Percentiles rank a stretch among this genome's conserved stretches.
These are phyloP conservation scores for Drosophila pseudoobscura DNA, from an alignment of 1,140 invertebrate genomes.

Conservation along the genomic window DNA sequence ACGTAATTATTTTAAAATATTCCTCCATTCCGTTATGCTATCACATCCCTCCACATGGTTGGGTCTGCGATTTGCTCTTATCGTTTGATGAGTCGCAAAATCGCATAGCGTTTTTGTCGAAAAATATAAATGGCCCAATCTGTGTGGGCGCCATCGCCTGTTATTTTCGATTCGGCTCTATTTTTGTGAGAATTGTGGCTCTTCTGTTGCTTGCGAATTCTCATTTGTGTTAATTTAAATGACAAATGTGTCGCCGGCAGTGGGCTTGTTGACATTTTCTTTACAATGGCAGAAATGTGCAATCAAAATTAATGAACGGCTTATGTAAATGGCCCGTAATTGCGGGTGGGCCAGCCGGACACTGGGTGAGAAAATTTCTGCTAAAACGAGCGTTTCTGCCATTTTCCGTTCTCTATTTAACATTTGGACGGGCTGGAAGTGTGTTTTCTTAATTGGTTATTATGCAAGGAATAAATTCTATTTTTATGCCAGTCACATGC, in stretches of 20 bases:
- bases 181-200: slow-evolving; percentile 3
- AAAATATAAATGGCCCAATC: slow-evolving; percentile 50
- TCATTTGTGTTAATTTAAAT: slow-evolving; percentile 56
- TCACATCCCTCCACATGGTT: slow-evolving; percentile 30
- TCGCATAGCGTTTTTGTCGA: slow-evolving; percentile 11
- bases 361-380: slow-evolving; percentile 41
- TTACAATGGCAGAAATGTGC: slow-evolving; percentile 53
- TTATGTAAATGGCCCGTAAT: slow-evolving; percentile 57
- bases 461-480: slow-evolving; percentile 44
- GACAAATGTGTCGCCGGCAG: slow-evolving; percentile 33
- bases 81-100: slow-evolving; percentile 39
- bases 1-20: slow-evolving; percentile 65
- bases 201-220: slow-evolving; percentile 24
- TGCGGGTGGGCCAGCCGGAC: slow-evolving; percentile 18
- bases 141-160: slow-evolving; percentile 31
- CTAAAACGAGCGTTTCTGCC: slow-evolving; percentile 43
- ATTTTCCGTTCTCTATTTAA: slow-evolving; percentile 47
- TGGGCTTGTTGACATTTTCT: slow-evolving; percentile 53
- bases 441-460: slow-evolving; percentile 63
- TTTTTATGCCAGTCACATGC: slow-evolving; percentile 40
- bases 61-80: slow-evolving; percentile 19
- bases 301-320: slow-evolving; percentile 51
- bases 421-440: slow-evolving; percentile 32
- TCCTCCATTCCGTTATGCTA: slow-evolving; percentile 48
- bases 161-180: background rate